Base-by-base conservation (phyloP, 1,140 invertebrate genomes). In the Armadillidium nasatum region DNA sequence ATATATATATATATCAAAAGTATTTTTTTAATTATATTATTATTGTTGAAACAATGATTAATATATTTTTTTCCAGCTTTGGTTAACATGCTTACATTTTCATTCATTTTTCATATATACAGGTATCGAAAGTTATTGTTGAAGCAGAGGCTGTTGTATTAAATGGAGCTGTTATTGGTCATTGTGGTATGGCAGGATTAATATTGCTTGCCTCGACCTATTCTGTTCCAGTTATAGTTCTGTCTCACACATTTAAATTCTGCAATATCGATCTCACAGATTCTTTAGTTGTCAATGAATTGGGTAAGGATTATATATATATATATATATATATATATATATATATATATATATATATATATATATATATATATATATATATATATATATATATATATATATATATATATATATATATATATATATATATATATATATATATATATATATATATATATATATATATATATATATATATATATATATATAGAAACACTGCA, bases 211-310 rank as follows among this genome's bases (percentile, higher is more conserved):
- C 77, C 15, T 71, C 71, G 15, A 76, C 60, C 0, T 71, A 78
- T 54, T 46, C 75, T 46, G 75, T 60, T 4, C 77, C 77, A n/a
- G 75, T 78, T 54, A 78, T 78, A 22, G 74, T 78, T 11, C 74
- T 78, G 44, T 78, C 74, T 50, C 74, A 78, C 66, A 78, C 77
- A 7, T 78, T 75, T 23, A 78, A 78, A 71, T 78, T 78, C 19
- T 76, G 77, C 71, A 78, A 78, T 33, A 78, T 73, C 54, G 77
- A 78, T 60, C 74, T 78, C n/a, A 78, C 77, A 33, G 77, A 78
- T 66, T 78, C 77, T 44, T 44, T 78, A 10, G 77, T 78, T n/a
- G 54, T 78, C 10, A 78, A 78, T 78, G 77, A 78, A 72, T 70
- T 78, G 54, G 77, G 77, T 78, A 13, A 76, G 77, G 33, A 3